Percentiles rank a stretch among this genome's conserved stretches.
Conservation (phyloP, 2,888 invertebrate species). For the Caenorhabditis sp. region DNA sequence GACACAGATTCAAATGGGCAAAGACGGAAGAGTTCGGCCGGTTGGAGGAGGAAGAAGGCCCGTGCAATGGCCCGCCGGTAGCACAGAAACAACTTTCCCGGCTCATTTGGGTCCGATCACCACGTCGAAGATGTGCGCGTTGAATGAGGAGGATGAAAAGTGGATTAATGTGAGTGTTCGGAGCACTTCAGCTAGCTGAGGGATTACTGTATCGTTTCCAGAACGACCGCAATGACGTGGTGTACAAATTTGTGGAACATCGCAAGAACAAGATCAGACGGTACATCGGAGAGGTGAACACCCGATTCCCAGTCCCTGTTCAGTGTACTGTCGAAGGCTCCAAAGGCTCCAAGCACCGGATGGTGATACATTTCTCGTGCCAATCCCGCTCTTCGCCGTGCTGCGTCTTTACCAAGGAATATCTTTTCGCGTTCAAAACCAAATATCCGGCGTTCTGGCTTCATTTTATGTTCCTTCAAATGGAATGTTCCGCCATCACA, state of each 20-base stretch:
- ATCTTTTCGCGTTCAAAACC: conserved; percentile 81
- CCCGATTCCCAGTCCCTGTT: conserved; percentile 90
- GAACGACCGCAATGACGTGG: conserved; percentile 80
- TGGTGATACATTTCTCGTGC: conserved; percentile 91
- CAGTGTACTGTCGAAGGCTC: conserved; percentile 92
- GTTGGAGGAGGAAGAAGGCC: conserved; percentile 51
- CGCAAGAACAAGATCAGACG: conserved; percentile 91
- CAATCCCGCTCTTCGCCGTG: conserved; percentile 87
- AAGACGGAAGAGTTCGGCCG: conserved; percentile 72
- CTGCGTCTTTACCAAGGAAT: conserved; percentile 86
- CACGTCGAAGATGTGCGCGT: conserved; percentile 63
- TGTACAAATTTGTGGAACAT: conserved; percentile 96
- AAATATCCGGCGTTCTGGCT: conserved; percentile 92
- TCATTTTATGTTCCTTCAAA: conserved; percentile 89
- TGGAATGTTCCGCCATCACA: conserved; percentile 73
- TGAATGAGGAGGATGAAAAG: conserved; percentile 60
- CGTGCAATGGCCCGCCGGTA: conserved; percentile 60
- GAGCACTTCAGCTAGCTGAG: neutral
- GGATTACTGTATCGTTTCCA: conserved; percentile 14
- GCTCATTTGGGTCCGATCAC: conserved; percentile 64
- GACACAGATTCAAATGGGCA: conserved; percentile 63
- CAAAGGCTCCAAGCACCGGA: conserved; percentile 86
- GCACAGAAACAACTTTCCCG: conserved; percentile 63
- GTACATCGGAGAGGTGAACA: conserved; percentile 90
- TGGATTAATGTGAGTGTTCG: conserved; percentile 36